Percentiles rank a stretch among this genome's conserved stretches.
These are phyloP conservation scores for Dicaeum eximium DNA, from an alignment of 2,113 vertebrate species.

Conservation along the genomic window DNA sequence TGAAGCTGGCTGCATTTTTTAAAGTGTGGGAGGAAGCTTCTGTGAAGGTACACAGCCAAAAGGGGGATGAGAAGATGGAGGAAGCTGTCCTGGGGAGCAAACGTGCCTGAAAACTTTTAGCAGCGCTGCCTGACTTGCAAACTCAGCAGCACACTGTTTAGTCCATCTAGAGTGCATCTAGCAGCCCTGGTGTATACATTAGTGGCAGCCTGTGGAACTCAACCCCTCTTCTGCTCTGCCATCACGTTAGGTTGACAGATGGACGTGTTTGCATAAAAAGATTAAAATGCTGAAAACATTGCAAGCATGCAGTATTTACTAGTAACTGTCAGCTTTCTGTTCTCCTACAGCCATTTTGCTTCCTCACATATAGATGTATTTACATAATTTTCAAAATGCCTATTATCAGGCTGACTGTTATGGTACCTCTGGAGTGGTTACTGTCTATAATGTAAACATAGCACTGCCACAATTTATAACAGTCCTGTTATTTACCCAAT, in stretches of 20 bases:
- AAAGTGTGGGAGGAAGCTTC: neutral
- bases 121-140: neutral
- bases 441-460: conserved; percentile 60
- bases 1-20: neutral
- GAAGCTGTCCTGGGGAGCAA: neutral
- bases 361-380: conserved; percentile 34
- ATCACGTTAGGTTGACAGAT: neutral
- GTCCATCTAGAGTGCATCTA: neutral
- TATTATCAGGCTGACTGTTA: conserved; percentile 35
- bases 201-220: neutral
- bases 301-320: neutral
- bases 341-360: conserved; percentile 9
- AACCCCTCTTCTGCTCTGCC: neutral
- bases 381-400: conserved; percentile 36
- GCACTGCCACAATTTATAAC: conserved; percentile 53
- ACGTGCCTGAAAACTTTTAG: neutral
- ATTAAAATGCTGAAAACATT: neutral
- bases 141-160: neutral
- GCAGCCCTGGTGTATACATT: neutral
- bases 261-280: neutral
- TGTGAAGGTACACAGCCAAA: neutral
- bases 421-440: conserved; percentile 36
- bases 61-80: neutral
- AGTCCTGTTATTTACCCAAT: conserved; percentile 65
- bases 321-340: neutral